Conservation (phyloP, 2,888 invertebrate species). For the Pyrgus malvae region DNA sequence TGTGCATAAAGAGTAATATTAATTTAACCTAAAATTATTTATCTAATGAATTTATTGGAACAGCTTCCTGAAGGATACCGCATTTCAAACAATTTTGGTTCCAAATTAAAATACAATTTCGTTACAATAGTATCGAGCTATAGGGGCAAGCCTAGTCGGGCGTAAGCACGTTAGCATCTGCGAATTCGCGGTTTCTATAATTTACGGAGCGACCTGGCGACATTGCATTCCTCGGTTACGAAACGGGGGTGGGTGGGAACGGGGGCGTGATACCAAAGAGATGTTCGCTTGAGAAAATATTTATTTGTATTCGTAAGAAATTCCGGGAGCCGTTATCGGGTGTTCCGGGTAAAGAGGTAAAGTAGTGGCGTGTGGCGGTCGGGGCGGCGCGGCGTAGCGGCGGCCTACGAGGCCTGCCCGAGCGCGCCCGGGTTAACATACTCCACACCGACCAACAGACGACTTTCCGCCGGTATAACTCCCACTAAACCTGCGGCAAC, state of each 20-base stretch:
- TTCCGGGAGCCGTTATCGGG: constrained; percentile 72
- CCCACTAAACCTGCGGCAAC: constrained; percentile 84
- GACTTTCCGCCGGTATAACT: constrained; percentile 83
- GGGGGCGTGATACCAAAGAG: constrained; percentile 71
- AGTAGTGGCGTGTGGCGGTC: constrained; percentile 47
- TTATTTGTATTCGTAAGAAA: constrained; percentile 72
- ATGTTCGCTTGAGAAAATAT: constrained; percentile 70
- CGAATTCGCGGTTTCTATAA: constrained; percentile 55
- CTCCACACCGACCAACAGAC: constrained; percentile 84
- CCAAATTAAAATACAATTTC: constrained; percentile 46
- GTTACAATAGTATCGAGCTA: constrained; percentile 66
- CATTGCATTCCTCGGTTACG: constrained; percentile 75
- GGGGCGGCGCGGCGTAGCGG: constrained; percentile 36
- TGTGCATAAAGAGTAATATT: constrained; percentile 51
- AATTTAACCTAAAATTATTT: constrained; percentile 57
- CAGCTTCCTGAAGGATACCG: constrained; percentile 80
- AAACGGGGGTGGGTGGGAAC: constrained; percentile 53
- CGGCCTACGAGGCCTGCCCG: constrained; percentile 73
- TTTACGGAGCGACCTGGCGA: constrained; percentile 46
- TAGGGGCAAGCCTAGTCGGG: constrained; percentile 80
- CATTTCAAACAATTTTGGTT: constrained; percentile 49
- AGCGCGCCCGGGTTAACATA: constrained; percentile 79
- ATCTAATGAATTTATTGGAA: constrained; percentile 61
- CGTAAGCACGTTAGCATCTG: constrained; percentile 69
- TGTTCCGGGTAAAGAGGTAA: constrained; percentile 63